Evolutionary conservation across 2,113 vertebrate species (phyloP).

Genomic region (Tragelaphus buxtoni): DNA sequence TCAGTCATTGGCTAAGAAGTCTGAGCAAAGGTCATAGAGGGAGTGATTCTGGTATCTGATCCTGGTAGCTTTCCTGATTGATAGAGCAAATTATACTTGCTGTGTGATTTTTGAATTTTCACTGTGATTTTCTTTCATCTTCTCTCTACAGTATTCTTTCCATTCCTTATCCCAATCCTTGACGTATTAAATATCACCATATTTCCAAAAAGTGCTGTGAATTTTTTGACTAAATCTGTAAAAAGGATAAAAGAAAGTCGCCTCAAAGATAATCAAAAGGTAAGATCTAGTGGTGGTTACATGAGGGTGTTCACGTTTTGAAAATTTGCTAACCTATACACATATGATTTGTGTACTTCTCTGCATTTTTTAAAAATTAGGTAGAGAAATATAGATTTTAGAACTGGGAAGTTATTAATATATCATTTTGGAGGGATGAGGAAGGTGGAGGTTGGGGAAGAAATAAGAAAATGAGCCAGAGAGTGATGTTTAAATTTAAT

Average conservation of each 20-base stretch:
- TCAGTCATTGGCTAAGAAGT: not conserved
- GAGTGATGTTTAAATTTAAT: not conserved
- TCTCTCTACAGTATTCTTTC: conserved; percentile 34
- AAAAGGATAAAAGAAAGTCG: conserved; percentile 29
- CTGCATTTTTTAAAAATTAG: not conserved
- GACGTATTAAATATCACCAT: not conserved
- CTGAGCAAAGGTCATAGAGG: not conserved
- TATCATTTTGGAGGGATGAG: not conserved
- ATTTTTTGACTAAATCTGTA: conserved; percentile 37
- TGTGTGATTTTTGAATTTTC: not conserved
- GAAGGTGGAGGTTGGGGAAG: not conserved
- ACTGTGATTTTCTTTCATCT: not conserved
- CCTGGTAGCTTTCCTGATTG: not conserved
- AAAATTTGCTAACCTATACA: not conserved
- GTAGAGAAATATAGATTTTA: not conserved
- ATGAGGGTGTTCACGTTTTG: not conserved
- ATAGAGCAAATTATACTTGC: not conserved
- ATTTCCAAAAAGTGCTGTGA: not conserved
- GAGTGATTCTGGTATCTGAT: not conserved
- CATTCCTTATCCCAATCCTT: conserved; percentile 23
- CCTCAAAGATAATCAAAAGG: conserved; percentile 38
- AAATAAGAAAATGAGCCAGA: not conserved
- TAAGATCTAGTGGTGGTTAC: not conserved
- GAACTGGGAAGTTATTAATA: not conserved
- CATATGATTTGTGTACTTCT: not conserved